A percentile compares a stretch with the other conserved stretches of the same genome.
Evolutionary conservation across 1,140 invertebrate genomes (phyloP).

Genomic region (Hyposmocoma kahamanoa): DNA sequence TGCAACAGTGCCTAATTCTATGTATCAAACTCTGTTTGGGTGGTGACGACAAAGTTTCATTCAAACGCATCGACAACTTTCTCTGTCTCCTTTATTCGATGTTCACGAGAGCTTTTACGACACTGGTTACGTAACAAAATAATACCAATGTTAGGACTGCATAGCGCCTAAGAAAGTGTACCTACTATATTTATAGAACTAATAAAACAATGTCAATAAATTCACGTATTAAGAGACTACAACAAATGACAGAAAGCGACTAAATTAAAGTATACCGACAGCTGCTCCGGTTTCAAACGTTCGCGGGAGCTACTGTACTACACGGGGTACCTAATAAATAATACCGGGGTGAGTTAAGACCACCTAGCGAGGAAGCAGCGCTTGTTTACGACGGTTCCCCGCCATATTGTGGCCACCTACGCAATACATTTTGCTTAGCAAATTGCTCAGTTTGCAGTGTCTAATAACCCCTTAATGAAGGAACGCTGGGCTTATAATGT

Average conservation of each 20-base stretch:
- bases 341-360: constrained; percentile 62
- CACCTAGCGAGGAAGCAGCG: constrained; percentile 51
- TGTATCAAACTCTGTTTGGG: too few relatives aligned
- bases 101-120: too few relatives aligned
- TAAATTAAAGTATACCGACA: constrained; percentile 26
- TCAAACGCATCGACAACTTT: too few relatives aligned
- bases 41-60: too few relatives aligned
- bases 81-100: too few relatives aligned
- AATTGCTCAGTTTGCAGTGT: constrained; percentile 60
- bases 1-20: too few relatives aligned
- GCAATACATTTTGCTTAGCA: constrained; percentile 66
- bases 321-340: constrained; percentile 58
- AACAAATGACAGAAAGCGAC: constrained; percentile 31
- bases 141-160: too few relatives aligned
- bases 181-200: too few relatives aligned
- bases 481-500: constrained; percentile 9
- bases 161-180: too few relatives aligned
- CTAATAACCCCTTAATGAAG: constrained; percentile 69
- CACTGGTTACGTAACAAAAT: too few relatives aligned
- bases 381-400: constrained; percentile 51
- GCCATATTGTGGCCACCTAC: constrained; percentile 57
- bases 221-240: too few relatives aligned
- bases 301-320: constrained; percentile 43
- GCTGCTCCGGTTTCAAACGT: constrained; percentile 32
- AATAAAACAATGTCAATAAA: too few relatives aligned